Evolutionary conservation across 2,888 invertebrate genomes (phyloP).

Genomic region (Saturnia pavonia): DNA sequence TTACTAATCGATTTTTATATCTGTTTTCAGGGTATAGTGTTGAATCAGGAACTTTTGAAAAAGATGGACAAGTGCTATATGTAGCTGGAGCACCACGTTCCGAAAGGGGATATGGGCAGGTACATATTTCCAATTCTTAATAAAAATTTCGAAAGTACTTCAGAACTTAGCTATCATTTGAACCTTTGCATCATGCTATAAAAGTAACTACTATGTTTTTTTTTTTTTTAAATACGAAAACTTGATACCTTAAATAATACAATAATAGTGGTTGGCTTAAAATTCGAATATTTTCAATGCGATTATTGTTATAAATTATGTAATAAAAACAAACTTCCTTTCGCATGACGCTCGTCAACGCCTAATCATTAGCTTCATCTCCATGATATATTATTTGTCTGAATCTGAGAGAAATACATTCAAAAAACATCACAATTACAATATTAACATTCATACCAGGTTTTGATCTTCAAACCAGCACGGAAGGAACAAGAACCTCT

Average conservation of each 20-base stretch:
- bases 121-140: slow-evolving; percentile 29
- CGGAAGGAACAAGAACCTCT: slow-evolving; percentile 45
- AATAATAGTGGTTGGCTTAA: neutral
- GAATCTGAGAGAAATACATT: neutral
- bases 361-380: no score
- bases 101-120: slow-evolving; percentile 61
- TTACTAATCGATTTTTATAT: neutral
- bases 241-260: neutral
- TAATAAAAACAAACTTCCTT: no score
- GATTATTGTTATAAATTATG: no score
- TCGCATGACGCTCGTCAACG: no score
- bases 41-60: slow-evolving; percentile 74
- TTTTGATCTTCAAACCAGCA: slow-evolving; percentile 65
- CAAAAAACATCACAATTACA: neutral
- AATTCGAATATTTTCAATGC: neutral
- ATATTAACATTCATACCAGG: slow-evolving; percentile 44
- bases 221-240: no score
- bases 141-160: neutral
- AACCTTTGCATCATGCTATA: no score
- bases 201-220: no score
- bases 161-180: neutral
- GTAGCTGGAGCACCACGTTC: slow-evolving; percentile 81
- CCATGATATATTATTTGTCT: neutral
- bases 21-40: slow-evolving; percentile 74
- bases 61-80: slow-evolving; percentile 57